Base-by-base conservation (phyloP, 2,113 vertebrate species). In the Apteryx owenii region DNA sequence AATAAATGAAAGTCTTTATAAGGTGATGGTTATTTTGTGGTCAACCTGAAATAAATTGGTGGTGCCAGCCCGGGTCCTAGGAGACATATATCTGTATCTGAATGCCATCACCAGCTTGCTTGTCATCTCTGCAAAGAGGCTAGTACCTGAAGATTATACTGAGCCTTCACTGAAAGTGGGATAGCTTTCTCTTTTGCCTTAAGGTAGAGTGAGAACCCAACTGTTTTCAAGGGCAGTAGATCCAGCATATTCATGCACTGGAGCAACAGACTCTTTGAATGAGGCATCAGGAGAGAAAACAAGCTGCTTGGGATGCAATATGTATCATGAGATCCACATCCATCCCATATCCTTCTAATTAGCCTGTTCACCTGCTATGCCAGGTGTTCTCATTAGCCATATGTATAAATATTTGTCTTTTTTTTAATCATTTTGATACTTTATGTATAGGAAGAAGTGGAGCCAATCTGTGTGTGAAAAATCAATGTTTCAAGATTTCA, bases 361-460 rank as follows among this genome's bases (percentile, higher is more conserved):
- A 95, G 62, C 89, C 79, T 95, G 83, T 81, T 98, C 96, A 96
- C 95, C 95, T 98, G 97, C 51, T 96, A 91, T 93, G 95, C 97
- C 98, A 98, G 98, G 98, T 98, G 98, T 96, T 97, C 96, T 96
- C 97, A 94, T 93, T 96, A 97, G 93, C 93, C 95, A 79, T 95
- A 96, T 92, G 88, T 98, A 96, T 97, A 98, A 98, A 98, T 98
- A 98, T 98, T 98, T 98, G 95, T 95, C 85, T 97, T 93, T 78
- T 90, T 94, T 92, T 51, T 81, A 90, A 78, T 93, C 95, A 66
- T 95, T 96, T 95, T 97, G 91, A 91, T 98, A 89, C 88, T 96
- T 86, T 97, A 95, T 96, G 16, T 97, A 96, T 96, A 96, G 96
- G 82, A 80, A 95, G 83, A 97, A 93, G 48, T 36, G 58, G 81